A percentile compares a stretch with the other conserved stretches of the same genome.
phyloP scores from a whole-genome alignment of 1,140 invertebrate species.

The Zaprionus inermis region DNA sequence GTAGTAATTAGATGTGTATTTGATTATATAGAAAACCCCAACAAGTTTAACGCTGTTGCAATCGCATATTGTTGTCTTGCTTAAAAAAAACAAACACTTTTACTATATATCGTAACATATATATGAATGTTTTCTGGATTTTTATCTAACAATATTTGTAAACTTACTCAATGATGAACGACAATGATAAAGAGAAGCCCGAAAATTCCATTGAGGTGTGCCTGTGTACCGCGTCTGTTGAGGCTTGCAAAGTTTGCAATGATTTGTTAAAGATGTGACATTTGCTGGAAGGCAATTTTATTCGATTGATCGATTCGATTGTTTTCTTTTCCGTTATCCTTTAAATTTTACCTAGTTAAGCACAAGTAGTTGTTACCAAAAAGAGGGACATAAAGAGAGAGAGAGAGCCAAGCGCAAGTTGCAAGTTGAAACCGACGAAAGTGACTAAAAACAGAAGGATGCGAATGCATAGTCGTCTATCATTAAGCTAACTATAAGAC shows the following conservation, averaged over 20 bases:
- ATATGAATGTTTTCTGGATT: slow-evolving; percentile 58
- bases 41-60: slow-evolving; percentile 46
- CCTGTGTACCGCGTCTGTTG: slow-evolving; percentile 28
- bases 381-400: slow-evolving; percentile 13
- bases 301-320: slow-evolving; percentile 6
- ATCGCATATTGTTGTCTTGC: slow-evolving; percentile 71
- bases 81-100: slow-evolving; percentile 26
- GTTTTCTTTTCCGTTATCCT: slow-evolving; percentile 51
- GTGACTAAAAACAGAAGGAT: slow-evolving; percentile 20
- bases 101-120: slow-evolving; percentile 13
- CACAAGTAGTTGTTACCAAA: slow-evolving; percentile 61
- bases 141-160: slow-evolving; percentile 45
- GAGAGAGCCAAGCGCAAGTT: slow-evolving; percentile 38
- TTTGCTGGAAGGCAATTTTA: background rate
- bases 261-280: slow-evolving; percentile 37
- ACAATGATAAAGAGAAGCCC: background rate
- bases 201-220: background rate
- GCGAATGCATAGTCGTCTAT: slow-evolving; percentile 50
- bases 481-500: slow-evolving; percentile 72
- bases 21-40: slow-evolving; percentile 28
- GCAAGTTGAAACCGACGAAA: slow-evolving; percentile 31
- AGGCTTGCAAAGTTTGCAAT: slow-evolving; percentile 4
- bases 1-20: slow-evolving; percentile 52
- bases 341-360: slow-evolving; percentile 61
- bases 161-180: slow-evolving; percentile 3